Base-by-base conservation (phyloP, 2,888 invertebrate genomes). In the Autographa gamma region DNA sequence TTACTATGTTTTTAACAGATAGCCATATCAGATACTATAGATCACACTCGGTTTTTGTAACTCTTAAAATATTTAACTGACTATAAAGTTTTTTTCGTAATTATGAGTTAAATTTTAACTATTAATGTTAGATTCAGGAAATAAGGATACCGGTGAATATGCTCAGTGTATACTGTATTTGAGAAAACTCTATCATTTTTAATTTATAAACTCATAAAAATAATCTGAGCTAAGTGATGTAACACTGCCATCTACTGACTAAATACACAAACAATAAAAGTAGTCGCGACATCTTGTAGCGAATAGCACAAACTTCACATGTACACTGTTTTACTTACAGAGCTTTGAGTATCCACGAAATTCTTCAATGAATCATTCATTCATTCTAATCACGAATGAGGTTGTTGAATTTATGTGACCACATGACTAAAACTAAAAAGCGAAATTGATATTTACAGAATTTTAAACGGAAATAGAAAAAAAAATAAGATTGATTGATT, bases 281-380 rank as follows among this genome's bases (percentile, higher is more conserved):
- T 56, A 2, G 14, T 4, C 0, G 25, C 54, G 69, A 59, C 76
- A 76, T 76, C 77, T 76, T 48, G 19, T 48, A 52, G 11, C 19
- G 8, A 72, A 19, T 62, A 79, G 66, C 0, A 0, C 63, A 66
- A 19, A 64, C 8, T 25, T 0, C 0, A 4, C 0, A 38, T 6
- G 16, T 34, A 9, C 14, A 60, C 66, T 54, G 61, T 56, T 66
- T 61, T 64, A 66, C 25, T 41, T 25, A 60, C 63, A 9, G n/a
- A 11, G 18, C 6, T 5, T 66, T 38, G 66, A 41, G 65, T 18
- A 62, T 63, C 19, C 34, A 52, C 34, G 18, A 25, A 32, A 18
- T 60, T 1, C 2, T 9, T 34, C 14, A 5, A 19, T 54, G 19
- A 25, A 48, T 48, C 9, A 9, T 56, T 60, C 54, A 41, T 61